A percentile compares a stretch with the other conserved stretches of the same genome.
Evolutionary conservation across 2,888 invertebrate species (phyloP).

Genomic region (Leptinotarsa juncta): DNA sequence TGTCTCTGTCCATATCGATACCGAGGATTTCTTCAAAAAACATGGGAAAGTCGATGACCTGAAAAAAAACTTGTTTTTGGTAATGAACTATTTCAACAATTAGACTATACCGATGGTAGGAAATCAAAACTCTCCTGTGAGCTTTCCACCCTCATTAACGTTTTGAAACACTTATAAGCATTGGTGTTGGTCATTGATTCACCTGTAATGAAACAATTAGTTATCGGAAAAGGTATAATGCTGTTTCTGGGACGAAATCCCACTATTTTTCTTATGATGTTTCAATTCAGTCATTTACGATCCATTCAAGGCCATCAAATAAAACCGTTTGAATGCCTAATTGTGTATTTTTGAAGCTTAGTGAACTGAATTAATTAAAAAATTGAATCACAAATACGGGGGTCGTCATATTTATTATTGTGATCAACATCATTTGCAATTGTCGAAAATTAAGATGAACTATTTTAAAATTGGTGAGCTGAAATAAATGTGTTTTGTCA

Average conservation of each 20-base stretch:
- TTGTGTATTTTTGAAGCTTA: no score
- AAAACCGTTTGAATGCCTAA: no score
- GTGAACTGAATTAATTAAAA: no score
- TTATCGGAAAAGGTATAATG: background rate
- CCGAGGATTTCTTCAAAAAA: slow-evolving; percentile 68
- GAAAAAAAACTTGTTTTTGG: slow-evolving; percentile 22
- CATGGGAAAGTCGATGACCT: slow-evolving; percentile 54
- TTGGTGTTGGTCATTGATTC: slow-evolving; percentile 51
- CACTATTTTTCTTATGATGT: no score
- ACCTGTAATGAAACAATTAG: slow-evolving; percentile 48
- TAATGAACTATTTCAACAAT: no score
- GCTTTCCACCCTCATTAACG: slow-evolving; percentile 48
- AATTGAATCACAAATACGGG: no score
- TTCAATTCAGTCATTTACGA: no score
- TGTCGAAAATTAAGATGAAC: no score
- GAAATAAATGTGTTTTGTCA: background rate
- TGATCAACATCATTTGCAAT: no score
- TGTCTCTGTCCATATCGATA: slow-evolving; percentile 63
- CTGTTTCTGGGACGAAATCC: no score
- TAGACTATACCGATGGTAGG: slow-evolving; percentile 53
- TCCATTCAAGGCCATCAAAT: no score
- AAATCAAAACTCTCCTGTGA: slow-evolving; percentile 51
- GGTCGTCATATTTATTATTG: no score
- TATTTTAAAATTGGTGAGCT: background rate
- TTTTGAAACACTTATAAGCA: slow-evolving; percentile 53